These are phyloP conservation scores for Actenoides hombroni DNA, from an alignment of 2,113 vertebrate species.

Conservation along the genomic window DNA sequence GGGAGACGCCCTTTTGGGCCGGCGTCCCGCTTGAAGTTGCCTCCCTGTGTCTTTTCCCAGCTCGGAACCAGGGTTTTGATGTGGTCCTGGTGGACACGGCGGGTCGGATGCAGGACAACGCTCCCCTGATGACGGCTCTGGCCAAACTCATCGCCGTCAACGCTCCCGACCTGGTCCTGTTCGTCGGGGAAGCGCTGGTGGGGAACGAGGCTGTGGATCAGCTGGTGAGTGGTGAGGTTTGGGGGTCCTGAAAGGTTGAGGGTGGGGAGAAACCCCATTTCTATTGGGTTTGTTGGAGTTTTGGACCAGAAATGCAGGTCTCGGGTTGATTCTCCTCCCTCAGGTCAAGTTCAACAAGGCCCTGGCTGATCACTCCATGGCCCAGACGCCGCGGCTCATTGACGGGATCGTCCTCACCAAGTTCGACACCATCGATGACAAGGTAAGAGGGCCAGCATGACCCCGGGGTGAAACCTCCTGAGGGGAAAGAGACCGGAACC, in stretches of 20 bases:
- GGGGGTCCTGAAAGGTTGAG: not conserved
- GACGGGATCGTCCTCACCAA: slow-evolving; percentile 98
- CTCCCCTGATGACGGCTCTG: slow-evolving; percentile 93
- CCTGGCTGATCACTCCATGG: slow-evolving; percentile 94
- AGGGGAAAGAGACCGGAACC: rapidly evolving
- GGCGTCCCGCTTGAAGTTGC: rapidly evolving
- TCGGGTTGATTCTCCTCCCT: rapidly evolving
- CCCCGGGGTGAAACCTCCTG: rapidly evolving
- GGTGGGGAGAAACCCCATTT: rapidly evolving
- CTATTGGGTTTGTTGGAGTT: not conserved
- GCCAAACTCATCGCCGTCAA: slow-evolving; percentile 97
- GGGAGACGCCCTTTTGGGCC: rapidly evolving
- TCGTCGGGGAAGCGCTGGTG: slow-evolving; percentile 96
- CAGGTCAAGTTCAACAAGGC: slow-evolving; percentile 99
- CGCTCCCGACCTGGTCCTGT: slow-evolving; percentile 92
- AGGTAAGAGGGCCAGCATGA: slow-evolving; percentile 74
- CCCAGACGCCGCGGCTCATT: slow-evolving; percentile 91
- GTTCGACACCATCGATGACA: slow-evolving; percentile 99
- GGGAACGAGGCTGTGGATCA: slow-evolving; percentile 98
- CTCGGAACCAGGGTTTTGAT: slow-evolving; percentile 92
- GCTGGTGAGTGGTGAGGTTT: slow-evolving; percentile 79
- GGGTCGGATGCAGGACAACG: slow-evolving; percentile 98
- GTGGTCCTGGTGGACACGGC: slow-evolving; percentile 99
- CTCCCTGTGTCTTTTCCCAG: slow-evolving; percentile 56
- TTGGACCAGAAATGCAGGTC: rapidly evolving